phyloP scores from a whole-genome alignment of 1,140 invertebrate genomes.

The Euura saliciscinereae region DNA sequence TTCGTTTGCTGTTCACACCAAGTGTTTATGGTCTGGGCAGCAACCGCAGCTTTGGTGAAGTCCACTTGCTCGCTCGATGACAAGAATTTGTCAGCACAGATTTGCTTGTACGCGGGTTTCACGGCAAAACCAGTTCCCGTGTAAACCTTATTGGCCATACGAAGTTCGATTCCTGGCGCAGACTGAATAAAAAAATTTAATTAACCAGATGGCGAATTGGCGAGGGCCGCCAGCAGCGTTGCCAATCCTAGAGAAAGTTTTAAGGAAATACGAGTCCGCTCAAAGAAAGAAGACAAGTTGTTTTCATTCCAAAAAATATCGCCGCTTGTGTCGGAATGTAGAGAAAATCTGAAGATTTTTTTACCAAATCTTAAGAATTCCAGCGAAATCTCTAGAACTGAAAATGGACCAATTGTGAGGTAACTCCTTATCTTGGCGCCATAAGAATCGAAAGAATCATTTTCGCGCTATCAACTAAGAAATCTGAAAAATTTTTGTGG shows the following conservation, averaged over 20 bases:
- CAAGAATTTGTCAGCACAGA: slow-evolving; percentile 39
- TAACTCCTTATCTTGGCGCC: not conserved
- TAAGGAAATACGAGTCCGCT: too few relatives aligned
- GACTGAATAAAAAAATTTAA: slow-evolving; percentile 11
- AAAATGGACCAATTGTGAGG: not conserved
- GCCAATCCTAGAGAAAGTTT: too few relatives aligned
- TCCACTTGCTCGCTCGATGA: slow-evolving; percentile 45
- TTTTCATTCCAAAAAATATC: too few relatives aligned
- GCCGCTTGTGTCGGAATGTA: too few relatives aligned
- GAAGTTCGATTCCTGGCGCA: slow-evolving; percentile 53
- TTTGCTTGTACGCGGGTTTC: slow-evolving; percentile 49
- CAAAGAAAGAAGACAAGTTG: too few relatives aligned
- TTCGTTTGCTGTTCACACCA: slow-evolving; percentile 64
- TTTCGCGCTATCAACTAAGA: too few relatives aligned
- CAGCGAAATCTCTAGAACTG: too few relatives aligned
- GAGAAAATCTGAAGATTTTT: too few relatives aligned
- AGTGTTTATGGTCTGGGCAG: slow-evolving; percentile 59
- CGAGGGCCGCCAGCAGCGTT: too few relatives aligned
- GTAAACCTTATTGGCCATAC: slow-evolving; percentile 68
- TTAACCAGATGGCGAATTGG: not conserved
- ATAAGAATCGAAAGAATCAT: not conserved
- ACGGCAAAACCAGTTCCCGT: slow-evolving; percentile 55
- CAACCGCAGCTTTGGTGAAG: slow-evolving; percentile 40
- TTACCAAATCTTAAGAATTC: too few relatives aligned
- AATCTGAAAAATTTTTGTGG: too few relatives aligned